These are phyloP conservation scores for Heptranchias perlo DNA, from an alignment of 2,113 vertebrate species.

Conservation along the genomic window DNA sequence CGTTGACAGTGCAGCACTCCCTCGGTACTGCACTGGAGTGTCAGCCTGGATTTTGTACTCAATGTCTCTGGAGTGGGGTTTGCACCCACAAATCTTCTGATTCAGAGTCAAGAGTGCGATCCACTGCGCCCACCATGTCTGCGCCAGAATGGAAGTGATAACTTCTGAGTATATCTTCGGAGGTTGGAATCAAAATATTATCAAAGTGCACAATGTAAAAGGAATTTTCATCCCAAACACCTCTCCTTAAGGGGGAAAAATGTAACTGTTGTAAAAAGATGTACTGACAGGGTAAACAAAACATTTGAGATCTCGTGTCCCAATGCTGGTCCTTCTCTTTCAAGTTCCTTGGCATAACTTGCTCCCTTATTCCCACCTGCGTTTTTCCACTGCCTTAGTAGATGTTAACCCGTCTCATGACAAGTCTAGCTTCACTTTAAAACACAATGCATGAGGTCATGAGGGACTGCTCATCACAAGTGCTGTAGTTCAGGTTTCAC, in stretches of 20 bases:
- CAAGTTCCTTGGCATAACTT: neutral
- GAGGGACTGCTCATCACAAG: neutral
- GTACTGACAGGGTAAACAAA: neutral
- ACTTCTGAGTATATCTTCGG: neutral
- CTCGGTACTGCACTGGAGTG: neutral
- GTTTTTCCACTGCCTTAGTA: neutral
- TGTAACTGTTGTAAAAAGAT: neutral
- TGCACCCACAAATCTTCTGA: neutral
- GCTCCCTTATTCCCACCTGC: neutral
- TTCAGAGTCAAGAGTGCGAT: neutral
- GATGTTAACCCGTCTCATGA: neutral
- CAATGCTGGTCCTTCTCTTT: neutral
- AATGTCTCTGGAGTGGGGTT: neutral
- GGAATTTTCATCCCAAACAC: neutral
- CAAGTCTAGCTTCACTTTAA: slow-evolving; percentile 18
- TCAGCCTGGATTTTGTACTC: neutral
- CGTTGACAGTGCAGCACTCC: neutral
- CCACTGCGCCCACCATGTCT: neutral
- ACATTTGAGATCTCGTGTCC: neutral
- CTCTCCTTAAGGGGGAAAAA: neutral
- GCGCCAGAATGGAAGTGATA: neutral
- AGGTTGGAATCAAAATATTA: neutral
- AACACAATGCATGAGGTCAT: slow-evolving; percentile 13
- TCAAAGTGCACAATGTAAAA: neutral
- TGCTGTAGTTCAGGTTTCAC: slow-evolving; percentile 24